Conservation (phyloP, 2,797 vertebrate genomes). For the Sebastes goodei region DNA sequence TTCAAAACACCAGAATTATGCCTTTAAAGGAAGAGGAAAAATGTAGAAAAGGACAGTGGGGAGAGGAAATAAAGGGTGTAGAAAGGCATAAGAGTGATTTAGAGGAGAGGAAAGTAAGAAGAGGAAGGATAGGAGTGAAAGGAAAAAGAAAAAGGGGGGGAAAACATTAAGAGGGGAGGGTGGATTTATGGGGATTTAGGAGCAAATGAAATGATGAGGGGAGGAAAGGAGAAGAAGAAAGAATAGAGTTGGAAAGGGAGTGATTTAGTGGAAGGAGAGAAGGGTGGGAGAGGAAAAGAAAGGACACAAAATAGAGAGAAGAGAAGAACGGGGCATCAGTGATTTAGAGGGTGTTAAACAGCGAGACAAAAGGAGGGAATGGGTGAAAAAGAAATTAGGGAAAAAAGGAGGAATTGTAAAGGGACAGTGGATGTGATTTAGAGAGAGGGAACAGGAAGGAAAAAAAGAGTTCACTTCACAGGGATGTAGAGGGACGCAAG, state of each 20-base stretch:
- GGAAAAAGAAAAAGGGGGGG: too few relatives aligned
- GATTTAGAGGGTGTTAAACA: slow-evolving; percentile 35
- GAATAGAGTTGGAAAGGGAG: background rate
- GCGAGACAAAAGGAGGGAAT: background rate
- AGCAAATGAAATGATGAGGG: background rate
- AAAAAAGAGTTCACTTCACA: background rate
- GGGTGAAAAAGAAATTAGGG: background rate
- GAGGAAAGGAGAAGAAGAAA: background rate
- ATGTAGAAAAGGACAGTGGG: background rate
- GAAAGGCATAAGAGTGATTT: background rate
- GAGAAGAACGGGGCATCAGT: background rate
- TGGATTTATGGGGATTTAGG: slow-evolving; percentile 16
- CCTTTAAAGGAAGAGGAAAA: background rate
- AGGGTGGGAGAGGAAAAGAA: background rate
- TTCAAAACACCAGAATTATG: too few relatives aligned
- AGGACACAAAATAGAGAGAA: background rate
- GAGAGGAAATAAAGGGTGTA: background rate
- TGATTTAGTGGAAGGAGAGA: slow-evolving; percentile 24
- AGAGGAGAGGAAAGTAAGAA: background rate
- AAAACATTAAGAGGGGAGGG: background rate
- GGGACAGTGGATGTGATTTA: slow-evolving; percentile 25
- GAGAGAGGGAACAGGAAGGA: background rate
- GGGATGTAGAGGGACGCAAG: background rate
- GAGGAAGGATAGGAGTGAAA: background rate
- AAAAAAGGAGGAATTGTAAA: background rate